Base-by-base conservation (phyloP, 2,888 invertebrate genomes). In the Drepanosiphum platanoidis region DNA sequence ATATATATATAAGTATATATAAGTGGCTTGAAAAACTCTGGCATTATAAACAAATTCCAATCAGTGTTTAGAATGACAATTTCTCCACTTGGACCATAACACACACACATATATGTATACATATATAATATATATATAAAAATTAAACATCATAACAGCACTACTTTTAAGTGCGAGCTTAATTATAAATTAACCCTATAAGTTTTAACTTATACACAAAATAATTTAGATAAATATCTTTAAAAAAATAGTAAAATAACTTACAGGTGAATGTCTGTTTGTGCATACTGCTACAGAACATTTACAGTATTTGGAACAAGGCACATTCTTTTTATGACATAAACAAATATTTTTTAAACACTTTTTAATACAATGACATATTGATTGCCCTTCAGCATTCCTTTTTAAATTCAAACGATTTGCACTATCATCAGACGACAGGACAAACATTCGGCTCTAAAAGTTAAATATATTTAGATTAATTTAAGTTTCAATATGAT, bases 281-380 rank as follows among this genome's bases (percentile, higher is more conserved):
- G 58, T 84, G 36, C 84, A 84, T 7, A 70, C 84, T 15, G 77
- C 32, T 30, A 11, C 68, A 32, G 77, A 84, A 30, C 84, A 84
- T 77, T 84, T 84, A 77, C 84, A 84, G 39, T 75, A 75, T 27
- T 75, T 84, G 15, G 84, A 84, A 70, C 84, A 84, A 5, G 75
- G 30, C 58, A 68, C 58, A 58, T 77, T 84, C 39, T 84, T 84
- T 77, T 84, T 84, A n/a, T 84, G 75, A 32, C 84, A 84, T 52
- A 77, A 77, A 66, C 84, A 84, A 84, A 84, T 84, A 68, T 84
- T 84, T 84, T 84, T 84, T 36, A 84, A 58, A 58, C 84, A 84
- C 32, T 77, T 84, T 68, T 84, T 84, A n/a, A 84, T 84, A 52
- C 84, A 84, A 18, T 77, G 39, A 15, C 84, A 84, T 77, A 84